Base-by-base conservation (phyloP, 2,797 vertebrate genomes). In the Enteromius mattozi region DNA sequence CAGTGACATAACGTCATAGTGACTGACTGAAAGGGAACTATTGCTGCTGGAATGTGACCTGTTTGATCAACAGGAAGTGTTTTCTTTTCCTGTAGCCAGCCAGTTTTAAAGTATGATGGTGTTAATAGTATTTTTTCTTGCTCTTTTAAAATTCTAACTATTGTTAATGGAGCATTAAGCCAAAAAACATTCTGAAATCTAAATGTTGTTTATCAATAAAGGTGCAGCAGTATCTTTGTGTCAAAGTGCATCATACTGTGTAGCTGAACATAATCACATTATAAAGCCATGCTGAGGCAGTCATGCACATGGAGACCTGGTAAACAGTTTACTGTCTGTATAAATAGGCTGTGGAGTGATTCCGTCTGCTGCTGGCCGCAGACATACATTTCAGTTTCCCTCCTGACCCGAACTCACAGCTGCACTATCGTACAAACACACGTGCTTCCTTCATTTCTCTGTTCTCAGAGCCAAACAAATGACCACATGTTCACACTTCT, bases 281-380 rank as follows among this genome's bases (percentile, higher is more conserved):
- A 56, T 75, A 59, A 47, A 54, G 9, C 19, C 6, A 74, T 71
- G 80, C 85, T 74, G 47, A 61, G 85, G 74, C 56, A 37, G 35
- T 70, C 81, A 24, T 85, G 59, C 9, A 56, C 45, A 68, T 70
- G 81, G 75, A 83, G 78, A 42, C 71, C 47, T 75, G 45, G 65
- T 89, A 80, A 89, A 89, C 79, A 70, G 74, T 86, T 89, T 21
- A 72, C 84, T 37, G 19, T 83, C 42, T 79, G 80, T 89, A 61
- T 86, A 87, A 92, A 91, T 87, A 87, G 42, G 77, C 16, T 40
- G 30, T 59, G 16, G 37, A 79, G 75, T 54, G 56, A 51, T 56
- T 80, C 70, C 66, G 81, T 16, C 72, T 79, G 72, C 56, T 82
- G 75, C 24, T 84, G 33, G 33, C 72, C 13, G 4, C 16, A 6